Evolutionary conservation across 2,797 vertebrate species (phyloP), one percentile per base, ranked within the genome.

Genomic region (Chloroceryle amazona): DNA sequence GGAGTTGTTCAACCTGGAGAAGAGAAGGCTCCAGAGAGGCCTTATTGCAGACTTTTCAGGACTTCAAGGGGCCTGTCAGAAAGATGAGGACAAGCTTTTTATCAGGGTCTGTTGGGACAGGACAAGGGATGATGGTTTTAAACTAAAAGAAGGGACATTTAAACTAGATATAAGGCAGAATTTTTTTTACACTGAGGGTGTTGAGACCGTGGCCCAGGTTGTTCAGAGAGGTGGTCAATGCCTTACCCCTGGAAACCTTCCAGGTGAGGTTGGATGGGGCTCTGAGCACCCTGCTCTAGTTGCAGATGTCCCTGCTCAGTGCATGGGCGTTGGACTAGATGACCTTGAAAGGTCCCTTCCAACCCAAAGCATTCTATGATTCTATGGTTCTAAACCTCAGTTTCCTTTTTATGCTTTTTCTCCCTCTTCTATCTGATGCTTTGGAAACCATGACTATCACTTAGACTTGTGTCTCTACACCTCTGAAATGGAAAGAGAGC

Each of bases 401-500:
- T 41, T 89, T 91, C 71, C 22, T 23, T 35, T 80, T 58, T 21
- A 83, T 18, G 7, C 3, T 62, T 86, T 62, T 1, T 20, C 19
- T 61, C 5, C 11, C 20, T 70, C 25, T 80, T 78, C 37, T 46
- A 2, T 23, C 9, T 63, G 33, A 25, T 29, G 21, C 14, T 52
- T 72, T 51, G 42, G 44, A 46, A 73, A 57, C 28, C 0, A 0
- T 22, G 41, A 26, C 12, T 19, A 1, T 54, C 16, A 2, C 37
- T 55, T 1, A 3, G 3, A 28, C n/a, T 81, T 67, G 6, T 44
- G 25, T 25, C 49, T 28, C 2, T 17, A 28, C 7, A 28, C 2
- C 11, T 42, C 25, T 31, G 41, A 73, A 25, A 28, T 35, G 29
- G 10, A 74, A 29, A 44, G 10, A 55, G 8, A 42, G 1, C 10